Evolutionary conservation across 2,797 vertebrate species (phyloP).

Genomic region (Peromyscus melanophrys): DNA sequence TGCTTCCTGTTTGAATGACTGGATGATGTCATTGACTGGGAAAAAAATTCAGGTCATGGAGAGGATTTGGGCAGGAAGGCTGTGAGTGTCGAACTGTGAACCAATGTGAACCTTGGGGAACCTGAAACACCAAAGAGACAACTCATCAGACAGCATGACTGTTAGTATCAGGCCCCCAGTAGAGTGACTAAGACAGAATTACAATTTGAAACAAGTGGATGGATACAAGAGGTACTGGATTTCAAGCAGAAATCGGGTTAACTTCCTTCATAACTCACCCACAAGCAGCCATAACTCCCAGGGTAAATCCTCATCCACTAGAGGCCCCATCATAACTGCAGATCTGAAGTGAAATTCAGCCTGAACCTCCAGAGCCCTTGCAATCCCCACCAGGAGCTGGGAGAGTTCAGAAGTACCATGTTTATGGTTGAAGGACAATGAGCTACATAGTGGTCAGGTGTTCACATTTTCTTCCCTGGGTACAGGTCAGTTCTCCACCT

Average conservation of each 20-base stretch:
- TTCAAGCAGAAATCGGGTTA: background rate
- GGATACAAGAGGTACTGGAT: background rate
- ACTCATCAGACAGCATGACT: background rate
- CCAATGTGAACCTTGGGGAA: background rate
- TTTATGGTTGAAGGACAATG: background rate
- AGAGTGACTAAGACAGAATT: background rate
- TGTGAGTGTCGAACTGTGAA: background rate
- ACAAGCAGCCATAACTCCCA: background rate
- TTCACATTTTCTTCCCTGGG: background rate
- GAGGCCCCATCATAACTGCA: background rate
- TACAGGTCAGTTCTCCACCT: background rate
- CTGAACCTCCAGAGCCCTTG: background rate
- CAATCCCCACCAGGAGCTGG: background rate
- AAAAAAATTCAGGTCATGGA: background rate
- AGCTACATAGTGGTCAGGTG: background rate
- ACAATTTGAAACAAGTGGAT: background rate
- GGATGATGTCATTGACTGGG: background rate
- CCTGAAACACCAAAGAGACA: background rate
- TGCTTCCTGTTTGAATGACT: slow-evolving; percentile 29
- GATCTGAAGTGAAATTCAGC: no score
- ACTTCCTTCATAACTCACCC: background rate
- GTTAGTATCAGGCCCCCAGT: background rate
- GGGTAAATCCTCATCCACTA: background rate
- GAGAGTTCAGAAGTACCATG: background rate
- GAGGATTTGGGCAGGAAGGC: background rate